Evolutionary conservation across 2,113 vertebrate species (phyloP), one percentile per base, ranked within the genome.

Genomic region (Lophochroa leadbeateri): DNA sequence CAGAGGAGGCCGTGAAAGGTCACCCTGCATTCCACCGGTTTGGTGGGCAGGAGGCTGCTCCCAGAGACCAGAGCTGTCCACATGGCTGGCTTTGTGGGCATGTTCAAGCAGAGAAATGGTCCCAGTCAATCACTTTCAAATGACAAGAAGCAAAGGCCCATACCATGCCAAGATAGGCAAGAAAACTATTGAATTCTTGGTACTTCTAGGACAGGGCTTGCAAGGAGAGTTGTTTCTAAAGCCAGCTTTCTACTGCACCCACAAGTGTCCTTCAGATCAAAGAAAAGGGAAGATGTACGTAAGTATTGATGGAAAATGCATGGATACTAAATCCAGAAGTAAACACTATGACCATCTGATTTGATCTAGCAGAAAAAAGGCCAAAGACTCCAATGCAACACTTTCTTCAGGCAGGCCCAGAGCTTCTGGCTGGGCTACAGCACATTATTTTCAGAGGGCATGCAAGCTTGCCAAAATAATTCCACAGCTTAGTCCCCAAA

Each of bases 1-100:
- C 49, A 31, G 49, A 35, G 69, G 68, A 82, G 47, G 47, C 72
- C 84, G 46, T 0, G 1, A 52, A 88, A 72, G 57, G 33, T 27
- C 86, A 82, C 0, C 4, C 39, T 43, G 37, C 1, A 1, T 65
- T 79, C 75, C n/a, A 11, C 5, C 0, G 1, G 49, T 52, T 50
- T 17, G 2, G 44, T 3, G 53, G 84, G 75, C 65, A 61, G 79
- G 41, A 85, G 31, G 11, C 71, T 70, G 35, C 18, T 82, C 37
- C 65, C 50, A 33, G 37, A 46, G 33, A 37, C 43, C 4, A 1
- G 58, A 39, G 39, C 25, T 76, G 72, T 46, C 46, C 3, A 0
- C 1, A 23, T 29, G 50, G 9, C 61, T 79, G 65, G 28, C 37
- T 82, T 55, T 1, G 0, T 17, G 35, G 81, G 21, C 24, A 15